Base-by-base conservation (phyloP, 2,888 invertebrate genomes). In the Tenthredo amoena region DNA sequence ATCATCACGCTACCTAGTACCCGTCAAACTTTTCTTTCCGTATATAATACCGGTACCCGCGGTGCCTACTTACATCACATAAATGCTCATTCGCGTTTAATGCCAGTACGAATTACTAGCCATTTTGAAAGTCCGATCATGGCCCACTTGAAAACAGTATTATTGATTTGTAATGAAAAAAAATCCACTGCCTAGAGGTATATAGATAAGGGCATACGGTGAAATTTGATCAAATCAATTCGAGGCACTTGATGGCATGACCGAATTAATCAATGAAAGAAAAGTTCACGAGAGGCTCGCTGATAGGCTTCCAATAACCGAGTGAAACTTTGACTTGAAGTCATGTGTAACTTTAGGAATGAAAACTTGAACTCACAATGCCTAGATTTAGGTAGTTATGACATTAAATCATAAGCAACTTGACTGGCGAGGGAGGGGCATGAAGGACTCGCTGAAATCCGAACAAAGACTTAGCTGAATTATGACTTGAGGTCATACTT, bases 1-100 rank as follows among this genome's bases (percentile, higher is more conserved):
- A 77, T 77, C 77, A 77, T 77, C 77, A 77, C 77, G 77, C 77
- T 77, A 77, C 26, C 26, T 12, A 62, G 62, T 26, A 26, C n/a
- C 47, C 76, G 47, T 76, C 50, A 77, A 77, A 77, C 50, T 77
- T 77, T 26, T 77, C 18, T 77, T 34, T 9, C 18, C 55, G 55
- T 55, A 34, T 26, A 40, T 55, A 18, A 55, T 77, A 34, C 76
- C n/a, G 55, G 55, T 55, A 55, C 55, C 55, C 12, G 26, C 26
- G 15, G 47, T 26, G 18, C 31, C 18, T 21, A 31, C 50, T 76
- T 76, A 47, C 50, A 43, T 43, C 43, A 10, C 43, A 12, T 74
- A 5, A 40, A 74, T 21, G 31, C n/a, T 74, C 40, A 68, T 68
- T 68, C 34, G 18, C 68, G 68, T 65, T 34, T 12, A 31, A 5